Base-by-base conservation (phyloP, 2,797 vertebrate species). In the Xerus rutilus region DNA sequence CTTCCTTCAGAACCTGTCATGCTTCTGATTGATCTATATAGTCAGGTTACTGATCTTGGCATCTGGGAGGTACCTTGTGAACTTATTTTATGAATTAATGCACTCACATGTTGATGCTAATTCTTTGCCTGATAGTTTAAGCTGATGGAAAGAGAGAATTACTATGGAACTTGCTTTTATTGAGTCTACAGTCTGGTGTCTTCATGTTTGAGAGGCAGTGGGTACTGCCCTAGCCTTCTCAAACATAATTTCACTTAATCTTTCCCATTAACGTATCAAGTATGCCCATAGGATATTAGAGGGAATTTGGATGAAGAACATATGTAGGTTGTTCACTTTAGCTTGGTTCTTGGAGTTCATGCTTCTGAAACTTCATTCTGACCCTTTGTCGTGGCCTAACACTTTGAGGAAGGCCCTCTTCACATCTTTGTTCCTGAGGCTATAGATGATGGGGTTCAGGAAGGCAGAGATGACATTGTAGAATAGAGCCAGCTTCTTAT, bases 381-480 rank as follows among this genome's bases (percentile, higher is more conserved):
- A 62, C 17, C 64, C 43, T 25, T 86, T 85, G 13, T 47, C 43
- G 54, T 73, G 70, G 15, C 93, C 96, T 54, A 69, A 65, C 57
- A 96, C 76, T 78, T 96, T 97, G 59, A 95, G n/a, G 62, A 97
- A 95, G 30, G 97, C 97, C 84, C 77, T 96, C 89, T 98, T 97
- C 32, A 97, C 94, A 52, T 98, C 96, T 67, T 95, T 97, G 84
- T 98, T 98, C 57, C 97, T 78, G 67, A 97, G 94, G 78, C 96
- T 96, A 3, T 96, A 98, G 91, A 97, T 96, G 65, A 96, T 95
- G 15, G 97, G 96, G 89, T 97, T 98, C 70, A 98, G 92, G 72
- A 97, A 95, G 74, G 97, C 93, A 64, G 97, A 96, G 23, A 97
- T 88, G 74, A 98, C 86, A 15, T 91, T 96, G 45, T 97, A 97